These are phyloP conservation scores for Cichlasoma orientale DNA, from an alignment of 2,797 vertebrate genomes.

Conservation along the genomic window DNA sequence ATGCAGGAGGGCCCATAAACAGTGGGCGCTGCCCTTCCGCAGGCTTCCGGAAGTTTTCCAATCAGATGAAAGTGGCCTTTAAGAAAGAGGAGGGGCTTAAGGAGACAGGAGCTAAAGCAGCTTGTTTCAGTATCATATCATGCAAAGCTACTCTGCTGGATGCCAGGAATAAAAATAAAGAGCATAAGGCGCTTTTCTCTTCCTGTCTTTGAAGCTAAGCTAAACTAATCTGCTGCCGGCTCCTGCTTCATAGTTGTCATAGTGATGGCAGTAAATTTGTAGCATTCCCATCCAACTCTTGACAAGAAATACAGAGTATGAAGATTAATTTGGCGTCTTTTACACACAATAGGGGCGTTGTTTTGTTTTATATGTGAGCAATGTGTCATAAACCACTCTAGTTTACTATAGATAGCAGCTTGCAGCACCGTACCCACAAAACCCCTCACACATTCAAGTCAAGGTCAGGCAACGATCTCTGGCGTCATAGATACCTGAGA, in stretches of 20 bases:
- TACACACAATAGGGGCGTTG: background rate
- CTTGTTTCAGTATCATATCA: background rate
- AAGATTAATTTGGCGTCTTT: background rate
- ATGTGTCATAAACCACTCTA: background rate
- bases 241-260: background rate
- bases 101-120: background rate
- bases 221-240: background rate
- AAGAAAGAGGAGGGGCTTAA: background rate
- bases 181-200: rapidly evolving
- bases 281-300: background rate
- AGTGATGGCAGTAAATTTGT: rapidly evolving
- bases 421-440: background rate
- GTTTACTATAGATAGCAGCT: background rate
- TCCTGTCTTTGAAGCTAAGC: background rate
- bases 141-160: background rate
- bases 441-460: background rate
- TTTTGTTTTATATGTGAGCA: background rate
- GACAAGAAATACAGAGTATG: background rate
- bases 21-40: background rate
- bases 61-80: background rate
- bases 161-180: background rate
- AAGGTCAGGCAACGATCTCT: slow-evolving; percentile 8
- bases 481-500: slow-evolving; percentile 21
- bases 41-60: background rate
- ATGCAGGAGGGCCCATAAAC: background rate